These are phyloP conservation scores for Eristalis tenax DNA, from an alignment of 2,888 invertebrate species.

Conservation along the genomic window DNA sequence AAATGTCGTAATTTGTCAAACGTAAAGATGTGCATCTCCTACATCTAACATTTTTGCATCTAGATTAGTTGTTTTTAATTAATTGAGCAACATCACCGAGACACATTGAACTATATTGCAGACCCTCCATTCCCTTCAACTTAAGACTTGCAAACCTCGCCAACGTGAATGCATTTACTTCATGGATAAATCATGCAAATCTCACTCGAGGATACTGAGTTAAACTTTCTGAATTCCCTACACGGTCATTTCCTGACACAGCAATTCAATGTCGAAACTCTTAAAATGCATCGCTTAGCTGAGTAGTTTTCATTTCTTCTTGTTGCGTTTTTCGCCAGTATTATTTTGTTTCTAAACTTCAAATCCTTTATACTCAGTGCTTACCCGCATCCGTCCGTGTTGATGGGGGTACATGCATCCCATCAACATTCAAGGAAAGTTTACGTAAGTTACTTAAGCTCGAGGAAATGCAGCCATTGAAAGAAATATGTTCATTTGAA, in stretches of 20 bases:
- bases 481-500: conserved; percentile 66
- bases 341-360: conserved; percentile 27
- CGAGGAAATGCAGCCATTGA: conserved; percentile 59
- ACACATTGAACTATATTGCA: too few species aligned
- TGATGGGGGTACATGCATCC: conserved; percentile 17
- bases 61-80: too few species aligned
- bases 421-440: conserved; percentile 59
- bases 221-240: not conserved
- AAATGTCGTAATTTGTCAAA: too few species aligned
- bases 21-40: too few species aligned
- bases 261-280: conserved; percentile 24
- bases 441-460: conserved; percentile 60
- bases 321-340: not conserved
- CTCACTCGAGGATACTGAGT: not conserved
- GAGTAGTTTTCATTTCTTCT: not conserved
- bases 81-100: too few species aligned
- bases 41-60: too few species aligned
- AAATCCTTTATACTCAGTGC: not conserved
- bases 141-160: not conserved
- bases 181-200: not conserved
- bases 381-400: not conserved
- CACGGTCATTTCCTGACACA: conserved; percentile 7
- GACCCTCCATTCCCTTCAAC: not conserved
- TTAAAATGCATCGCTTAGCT: conserved; percentile 28
- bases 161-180: not conserved